These are phyloP conservation scores for Hylaea fasciaria DNA, from an alignment of 2,888 invertebrate species.

Conservation along the genomic window DNA sequence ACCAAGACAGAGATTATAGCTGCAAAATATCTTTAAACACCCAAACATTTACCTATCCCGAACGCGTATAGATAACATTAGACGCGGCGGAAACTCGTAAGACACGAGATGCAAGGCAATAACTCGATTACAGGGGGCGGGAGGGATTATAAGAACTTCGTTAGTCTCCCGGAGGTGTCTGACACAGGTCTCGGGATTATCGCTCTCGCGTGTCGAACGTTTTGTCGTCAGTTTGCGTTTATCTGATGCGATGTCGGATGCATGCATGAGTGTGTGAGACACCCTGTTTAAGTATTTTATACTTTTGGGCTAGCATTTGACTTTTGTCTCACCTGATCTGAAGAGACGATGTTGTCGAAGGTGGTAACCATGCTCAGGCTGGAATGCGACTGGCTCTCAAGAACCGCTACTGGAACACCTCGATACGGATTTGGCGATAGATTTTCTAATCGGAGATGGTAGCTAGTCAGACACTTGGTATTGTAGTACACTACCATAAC, in stretches of 20 bases:
- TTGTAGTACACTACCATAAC: too few species aligned
- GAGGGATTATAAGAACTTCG: conserved; percentile 82
- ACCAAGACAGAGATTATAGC: conserved; percentile 12
- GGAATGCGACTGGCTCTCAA: too few species aligned
- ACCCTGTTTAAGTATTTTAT: too few species aligned
- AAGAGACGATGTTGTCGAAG: too few species aligned
- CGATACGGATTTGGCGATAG: too few species aligned
- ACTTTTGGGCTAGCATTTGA: too few species aligned
- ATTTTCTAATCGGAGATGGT: too few species aligned
- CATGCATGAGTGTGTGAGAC: conserved; percentile 34
- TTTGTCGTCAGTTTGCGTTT: conserved; percentile 66
- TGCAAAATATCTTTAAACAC: conserved; percentile 18
- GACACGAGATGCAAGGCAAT: conserved; percentile 78
- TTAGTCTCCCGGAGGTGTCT: conserved; percentile 81
- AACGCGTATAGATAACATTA: conserved; percentile 53
- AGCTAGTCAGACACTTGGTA: too few species aligned
- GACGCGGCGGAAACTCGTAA: conserved; percentile 57
- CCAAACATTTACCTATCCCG: conserved; percentile 41
- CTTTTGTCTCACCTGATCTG: too few species aligned
- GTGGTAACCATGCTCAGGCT: too few species aligned
- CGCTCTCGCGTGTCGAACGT: conserved; percentile 70
- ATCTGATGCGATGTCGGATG: conserved; percentile 51
- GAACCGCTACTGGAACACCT: too few species aligned
- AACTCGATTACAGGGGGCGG: conserved; percentile 74
- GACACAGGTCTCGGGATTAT: conserved; percentile 78